These are phyloP conservation scores for Clarias laeviceps DNA, from an alignment of 2,797 vertebrate genomes.

Conservation along the genomic window DNA sequence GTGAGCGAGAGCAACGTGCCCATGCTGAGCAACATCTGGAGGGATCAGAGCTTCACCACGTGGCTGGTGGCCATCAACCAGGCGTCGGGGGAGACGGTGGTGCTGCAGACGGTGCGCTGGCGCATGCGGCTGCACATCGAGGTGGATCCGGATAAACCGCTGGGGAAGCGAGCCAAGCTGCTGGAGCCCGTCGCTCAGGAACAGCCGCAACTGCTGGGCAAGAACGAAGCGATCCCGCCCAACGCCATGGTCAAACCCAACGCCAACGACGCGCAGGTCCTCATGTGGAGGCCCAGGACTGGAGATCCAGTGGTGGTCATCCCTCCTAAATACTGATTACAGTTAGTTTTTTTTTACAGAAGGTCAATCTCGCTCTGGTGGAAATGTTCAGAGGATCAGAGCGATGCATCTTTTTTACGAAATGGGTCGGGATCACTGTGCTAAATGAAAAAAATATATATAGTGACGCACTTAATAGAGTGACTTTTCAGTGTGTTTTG, in stretches of 20 bases:
- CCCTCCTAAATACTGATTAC: conserved; percentile 84
- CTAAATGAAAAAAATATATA: conserved; percentile 63
- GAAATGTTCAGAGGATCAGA: conserved; percentile 56
- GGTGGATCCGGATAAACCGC: conserved; percentile 84
- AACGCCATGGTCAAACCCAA: conserved; percentile 97
- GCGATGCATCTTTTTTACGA: conserved; percentile 90
- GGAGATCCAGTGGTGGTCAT: conserved; percentile 91
- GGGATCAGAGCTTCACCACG: conserved; percentile 97
- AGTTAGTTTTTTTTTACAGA: background rate
- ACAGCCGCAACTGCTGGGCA: conserved; percentile 88
- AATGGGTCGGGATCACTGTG: conserved; percentile 88
- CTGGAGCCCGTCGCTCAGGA: conserved; percentile 87
- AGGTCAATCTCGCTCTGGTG: background rate
- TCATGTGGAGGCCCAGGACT: conserved; percentile 96
- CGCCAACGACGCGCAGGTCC: conserved; percentile 97
- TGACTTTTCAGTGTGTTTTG: conserved; percentile 50
- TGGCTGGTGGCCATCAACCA: conserved; percentile 97
- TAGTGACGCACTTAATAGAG: too few relatives aligned
- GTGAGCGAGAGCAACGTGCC: conserved; percentile 92
- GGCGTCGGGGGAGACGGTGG: conserved; percentile 83
- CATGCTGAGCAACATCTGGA: conserved; percentile 88
- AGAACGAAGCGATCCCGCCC: conserved; percentile 89
- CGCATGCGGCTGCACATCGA: conserved; percentile 92
- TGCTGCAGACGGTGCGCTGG: conserved; percentile 94
- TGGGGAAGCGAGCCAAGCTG: conserved; percentile 88